phyloP scores from a whole-genome alignment of 2,888 invertebrate species.

The Craniophora ligustri region DNA sequence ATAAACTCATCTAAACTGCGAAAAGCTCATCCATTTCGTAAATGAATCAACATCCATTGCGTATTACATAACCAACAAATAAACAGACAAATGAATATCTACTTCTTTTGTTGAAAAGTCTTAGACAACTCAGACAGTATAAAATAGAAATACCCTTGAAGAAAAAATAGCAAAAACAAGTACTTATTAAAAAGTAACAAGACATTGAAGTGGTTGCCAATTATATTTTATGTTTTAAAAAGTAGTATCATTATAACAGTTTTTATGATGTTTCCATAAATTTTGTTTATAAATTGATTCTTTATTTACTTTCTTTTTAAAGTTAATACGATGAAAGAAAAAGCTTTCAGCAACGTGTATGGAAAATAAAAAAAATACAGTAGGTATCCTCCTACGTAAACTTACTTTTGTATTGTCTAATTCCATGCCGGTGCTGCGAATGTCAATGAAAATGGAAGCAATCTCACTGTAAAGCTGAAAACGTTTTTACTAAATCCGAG shows the following conservation, averaged over 20 bases:
- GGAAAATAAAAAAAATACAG: constrained; percentile 8
- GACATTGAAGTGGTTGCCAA: no score
- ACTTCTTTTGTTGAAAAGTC: no score
- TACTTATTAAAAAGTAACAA: no score
- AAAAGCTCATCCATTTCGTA: background rate
- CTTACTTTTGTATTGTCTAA: constrained; percentile 25
- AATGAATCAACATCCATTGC: background rate
- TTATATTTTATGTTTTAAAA: background rate
- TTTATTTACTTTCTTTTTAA: constrained; percentile 6
- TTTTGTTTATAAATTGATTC: background rate
- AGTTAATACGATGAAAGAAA: constrained; percentile 2
- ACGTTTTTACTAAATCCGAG: constrained; percentile 38
- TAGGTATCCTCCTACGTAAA: constrained; percentile 9
- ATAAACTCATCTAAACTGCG: background rate
- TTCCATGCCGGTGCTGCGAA: constrained; percentile 17
- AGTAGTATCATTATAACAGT: background rate
- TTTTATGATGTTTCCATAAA: background rate
- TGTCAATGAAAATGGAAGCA: constrained; percentile 37
- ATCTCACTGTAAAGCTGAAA: constrained; percentile 41
- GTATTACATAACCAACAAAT: background rate
- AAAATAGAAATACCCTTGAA: no score
- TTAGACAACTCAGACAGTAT: no score
- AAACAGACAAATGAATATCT: background rate
- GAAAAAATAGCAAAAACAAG: no score
- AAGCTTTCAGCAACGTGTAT: constrained; percentile 11